Conservation (phyloP, 2,797 vertebrate genomes). For the Enteromius trimaculatus region DNA sequence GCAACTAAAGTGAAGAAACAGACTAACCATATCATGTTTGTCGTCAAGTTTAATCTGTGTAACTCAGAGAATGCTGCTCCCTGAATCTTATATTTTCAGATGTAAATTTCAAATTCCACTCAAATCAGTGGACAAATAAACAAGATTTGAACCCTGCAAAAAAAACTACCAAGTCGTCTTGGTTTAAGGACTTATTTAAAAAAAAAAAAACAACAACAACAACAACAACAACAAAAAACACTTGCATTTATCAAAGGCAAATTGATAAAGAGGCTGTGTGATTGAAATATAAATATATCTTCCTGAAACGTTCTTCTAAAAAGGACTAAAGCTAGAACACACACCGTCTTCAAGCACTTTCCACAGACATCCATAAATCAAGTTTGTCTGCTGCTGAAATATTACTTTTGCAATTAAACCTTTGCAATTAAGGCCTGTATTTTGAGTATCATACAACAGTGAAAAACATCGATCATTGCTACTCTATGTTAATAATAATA, state of each 20-base stretch:
- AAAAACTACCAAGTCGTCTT: not conserved
- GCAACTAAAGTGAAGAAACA: not conserved
- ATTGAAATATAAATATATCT: not conserved
- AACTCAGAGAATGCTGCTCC: not conserved
- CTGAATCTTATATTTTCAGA: not conserved
- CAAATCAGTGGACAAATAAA: not conserved
- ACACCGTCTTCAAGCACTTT: not conserved
- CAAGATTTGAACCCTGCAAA: not conserved
- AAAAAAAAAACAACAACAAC: too few species aligned
- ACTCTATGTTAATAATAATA: not conserved
- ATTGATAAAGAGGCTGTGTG: too few species aligned
- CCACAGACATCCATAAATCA: not conserved
- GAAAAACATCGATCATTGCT: not conserved
- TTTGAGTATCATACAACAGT: not conserved
- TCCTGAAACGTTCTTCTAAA: not conserved
- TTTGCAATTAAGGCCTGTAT: not conserved
- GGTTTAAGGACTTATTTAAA: not conserved
- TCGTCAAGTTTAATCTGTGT: not conserved
- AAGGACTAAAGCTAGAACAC: not conserved
- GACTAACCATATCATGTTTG: not conserved
- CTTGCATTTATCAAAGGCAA: too few species aligned
- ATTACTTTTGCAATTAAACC: not conserved
- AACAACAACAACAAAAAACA: too few species aligned
- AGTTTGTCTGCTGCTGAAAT: not conserved
- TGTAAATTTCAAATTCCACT: not conserved